Evolutionary conservation across 2,888 invertebrate genomes (phyloP).

Genomic region (Elaeidobius kamerunicus): DNA sequence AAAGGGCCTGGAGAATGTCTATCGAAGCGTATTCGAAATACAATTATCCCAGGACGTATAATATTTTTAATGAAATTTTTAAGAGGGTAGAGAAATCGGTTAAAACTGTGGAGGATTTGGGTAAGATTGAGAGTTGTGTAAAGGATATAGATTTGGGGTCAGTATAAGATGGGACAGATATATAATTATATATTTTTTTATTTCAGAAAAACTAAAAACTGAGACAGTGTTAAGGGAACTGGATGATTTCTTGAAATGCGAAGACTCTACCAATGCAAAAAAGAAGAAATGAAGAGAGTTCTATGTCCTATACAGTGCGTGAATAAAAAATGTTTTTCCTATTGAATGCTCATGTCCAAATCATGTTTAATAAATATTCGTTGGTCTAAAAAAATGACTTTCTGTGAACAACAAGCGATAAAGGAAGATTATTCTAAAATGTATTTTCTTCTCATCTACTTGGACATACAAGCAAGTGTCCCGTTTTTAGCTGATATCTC

Average conservation of each 20-base stretch:
- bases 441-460: too few species aligned
- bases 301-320: not conserved
- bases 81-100: conserved; percentile 20
- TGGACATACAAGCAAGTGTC: too few species aligned
- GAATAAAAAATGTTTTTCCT: conserved; percentile 1
- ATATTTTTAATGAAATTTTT: conserved; percentile 26
- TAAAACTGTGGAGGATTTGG: conserved; percentile 22
- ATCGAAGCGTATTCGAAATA: conserved; percentile 24
- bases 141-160: not conserved
- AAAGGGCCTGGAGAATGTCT: conserved; percentile 27
- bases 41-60: conserved; percentile 10
- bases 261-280: conserved; percentile 20
- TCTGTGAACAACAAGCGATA: too few species aligned
- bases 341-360: not conserved
- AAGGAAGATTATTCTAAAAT: not conserved
- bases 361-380: conserved; percentile 3
- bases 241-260: conserved; percentile 19
- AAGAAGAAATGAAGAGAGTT: conserved; percentile 16
- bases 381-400: too few species aligned
- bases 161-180: not conserved
- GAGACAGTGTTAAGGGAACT: conserved; percentile 23
- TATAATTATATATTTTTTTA: conserved; percentile 12
- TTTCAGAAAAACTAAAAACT: conserved; percentile 30
- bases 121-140: conserved; percentile 13
- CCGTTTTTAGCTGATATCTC: too few species aligned